A percentile compares a stretch with the other conserved stretches of the same genome.
These are phyloP conservation scores for Candidula unifasciata DNA, from an alignment of 2,888 invertebrate genomes.

Conservation along the genomic window DNA sequence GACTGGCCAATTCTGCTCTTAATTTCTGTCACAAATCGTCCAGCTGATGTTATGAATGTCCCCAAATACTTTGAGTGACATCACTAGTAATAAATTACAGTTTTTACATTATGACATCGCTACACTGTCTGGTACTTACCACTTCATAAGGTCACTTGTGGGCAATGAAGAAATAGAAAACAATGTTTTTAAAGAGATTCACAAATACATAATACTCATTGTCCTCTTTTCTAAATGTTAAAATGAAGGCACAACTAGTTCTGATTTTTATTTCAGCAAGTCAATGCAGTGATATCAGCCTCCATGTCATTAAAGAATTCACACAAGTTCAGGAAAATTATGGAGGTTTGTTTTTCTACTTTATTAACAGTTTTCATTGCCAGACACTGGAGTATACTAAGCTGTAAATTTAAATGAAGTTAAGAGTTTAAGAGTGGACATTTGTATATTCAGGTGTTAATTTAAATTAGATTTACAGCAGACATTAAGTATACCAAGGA, in stretches of 20 bases:
- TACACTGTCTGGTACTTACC: too few species aligned
- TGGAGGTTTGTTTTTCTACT: constrained; percentile 83
- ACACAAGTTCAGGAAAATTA: constrained; percentile 88
- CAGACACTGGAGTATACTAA: neutral
- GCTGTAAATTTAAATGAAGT: too few species aligned
- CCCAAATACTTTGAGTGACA: too few species aligned
- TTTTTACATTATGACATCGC: too few species aligned
- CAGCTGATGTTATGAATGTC: too few species aligned
- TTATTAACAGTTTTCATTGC: neutral
- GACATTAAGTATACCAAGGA: too few species aligned
- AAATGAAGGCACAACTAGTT: neutral
- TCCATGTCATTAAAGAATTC: constrained; percentile 95
- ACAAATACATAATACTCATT: neutral
- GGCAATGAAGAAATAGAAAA: neutral
- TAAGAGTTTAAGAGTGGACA: too few species aligned
- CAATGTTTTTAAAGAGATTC: neutral
- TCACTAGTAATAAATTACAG: too few species aligned
- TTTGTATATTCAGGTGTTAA: too few species aligned
- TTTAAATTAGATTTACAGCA: too few species aligned
- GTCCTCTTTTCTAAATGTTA: neutral
- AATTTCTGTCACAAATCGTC: too few species aligned
- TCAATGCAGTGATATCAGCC: constrained; percentile 95
- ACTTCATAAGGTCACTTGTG: neutral
- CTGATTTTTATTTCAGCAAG: constrained; percentile 83
- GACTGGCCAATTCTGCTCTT: too few species aligned